Evolutionary conservation across 2,888 invertebrate genomes (phyloP).

Genomic region (Temnothorax rugatulus): DNA sequence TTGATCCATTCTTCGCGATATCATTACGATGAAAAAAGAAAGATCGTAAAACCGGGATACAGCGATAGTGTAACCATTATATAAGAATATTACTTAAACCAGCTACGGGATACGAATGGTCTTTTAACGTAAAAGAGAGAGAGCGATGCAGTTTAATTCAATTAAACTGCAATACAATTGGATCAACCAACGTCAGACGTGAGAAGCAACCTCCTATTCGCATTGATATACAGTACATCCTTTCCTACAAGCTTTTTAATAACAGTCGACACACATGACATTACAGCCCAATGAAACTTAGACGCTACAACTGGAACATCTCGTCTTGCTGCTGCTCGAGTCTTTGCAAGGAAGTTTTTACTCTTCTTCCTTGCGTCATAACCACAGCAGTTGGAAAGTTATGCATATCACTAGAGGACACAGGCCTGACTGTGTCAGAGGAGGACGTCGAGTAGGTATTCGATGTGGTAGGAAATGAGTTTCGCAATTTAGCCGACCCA

Average conservation of each 20-base stretch:
- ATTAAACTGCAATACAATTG: slow-evolving; percentile 53
- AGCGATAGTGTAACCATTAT: slow-evolving; percentile 29
- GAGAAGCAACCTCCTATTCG: slow-evolving; percentile 63
- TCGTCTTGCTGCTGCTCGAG: slow-evolving; percentile 95
- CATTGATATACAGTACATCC: slow-evolving; percentile 65
- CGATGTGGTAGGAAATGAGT: slow-evolving; percentile 86
- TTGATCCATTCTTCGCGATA: slow-evolving; percentile 61
- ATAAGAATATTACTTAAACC: slow-evolving; percentile 25
- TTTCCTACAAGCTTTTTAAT: slow-evolving; percentile 70
- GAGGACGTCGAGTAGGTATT: slow-evolving; percentile 84
- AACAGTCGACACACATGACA: slow-evolving; percentile 64
- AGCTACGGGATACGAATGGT: not conserved
- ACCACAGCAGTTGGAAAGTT: slow-evolving; percentile 88
- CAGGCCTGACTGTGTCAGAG: slow-evolving; percentile 84
- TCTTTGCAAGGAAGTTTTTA: slow-evolving; percentile 93
- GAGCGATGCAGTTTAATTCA: slow-evolving; percentile 56
- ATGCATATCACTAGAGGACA: slow-evolving; percentile 87
- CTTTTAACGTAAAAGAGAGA: slow-evolving; percentile 19
- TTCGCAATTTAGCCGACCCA: slow-evolving; percentile 88
- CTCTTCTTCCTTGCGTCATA: slow-evolving; percentile 93
- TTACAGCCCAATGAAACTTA: slow-evolving; percentile 68
- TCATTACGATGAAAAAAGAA: slow-evolving; percentile 49
- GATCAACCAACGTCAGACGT: slow-evolving; percentile 63
- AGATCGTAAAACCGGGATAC: slow-evolving; percentile 42
- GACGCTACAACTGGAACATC: slow-evolving; percentile 95